Evolutionary conservation across 1,140 invertebrate species (phyloP).

Genomic region (Platyscapa corneri): DNA sequence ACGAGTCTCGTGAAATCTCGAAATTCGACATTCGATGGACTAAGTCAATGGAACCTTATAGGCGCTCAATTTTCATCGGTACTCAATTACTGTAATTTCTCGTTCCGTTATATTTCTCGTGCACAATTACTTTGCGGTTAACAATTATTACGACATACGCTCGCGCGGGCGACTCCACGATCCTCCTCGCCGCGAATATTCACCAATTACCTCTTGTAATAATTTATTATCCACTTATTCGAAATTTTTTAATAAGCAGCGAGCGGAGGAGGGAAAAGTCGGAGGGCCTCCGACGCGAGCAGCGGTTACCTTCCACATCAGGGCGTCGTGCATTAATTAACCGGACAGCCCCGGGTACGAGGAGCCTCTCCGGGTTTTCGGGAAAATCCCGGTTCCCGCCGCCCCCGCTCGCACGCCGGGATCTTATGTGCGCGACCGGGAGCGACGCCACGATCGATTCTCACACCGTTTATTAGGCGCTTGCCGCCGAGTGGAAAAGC

Average conservation of each 20-base stretch:
- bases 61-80: constrained; percentile 32
- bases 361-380: background rate
- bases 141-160: constrained; percentile 35
- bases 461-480: background rate
- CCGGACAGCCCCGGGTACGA: too few species aligned
- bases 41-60: constrained; percentile 29
- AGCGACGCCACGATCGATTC: background rate
- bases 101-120: constrained; percentile 36
- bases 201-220: constrained; percentile 24
- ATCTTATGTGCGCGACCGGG: background rate
- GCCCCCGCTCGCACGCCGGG: background rate
- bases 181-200: background rate
- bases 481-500: background rate
- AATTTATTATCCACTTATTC: constrained; percentile 32
- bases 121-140: constrained; percentile 36
- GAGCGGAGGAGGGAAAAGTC: background rate
- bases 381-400: background rate
- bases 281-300: background rate
- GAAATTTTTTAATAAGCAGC: constrained; percentile 11
- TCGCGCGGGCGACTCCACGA: background rate
- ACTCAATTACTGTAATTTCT: constrained; percentile 21
- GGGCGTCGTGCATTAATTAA: constrained; percentile 37
- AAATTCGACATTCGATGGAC: background rate
- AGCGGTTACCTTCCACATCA: constrained; percentile 31
- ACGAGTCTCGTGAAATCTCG: constrained; percentile 8